Base-by-base conservation (phyloP, 2,797 vertebrate species). In the Hypotaenidia philippensis region DNA sequence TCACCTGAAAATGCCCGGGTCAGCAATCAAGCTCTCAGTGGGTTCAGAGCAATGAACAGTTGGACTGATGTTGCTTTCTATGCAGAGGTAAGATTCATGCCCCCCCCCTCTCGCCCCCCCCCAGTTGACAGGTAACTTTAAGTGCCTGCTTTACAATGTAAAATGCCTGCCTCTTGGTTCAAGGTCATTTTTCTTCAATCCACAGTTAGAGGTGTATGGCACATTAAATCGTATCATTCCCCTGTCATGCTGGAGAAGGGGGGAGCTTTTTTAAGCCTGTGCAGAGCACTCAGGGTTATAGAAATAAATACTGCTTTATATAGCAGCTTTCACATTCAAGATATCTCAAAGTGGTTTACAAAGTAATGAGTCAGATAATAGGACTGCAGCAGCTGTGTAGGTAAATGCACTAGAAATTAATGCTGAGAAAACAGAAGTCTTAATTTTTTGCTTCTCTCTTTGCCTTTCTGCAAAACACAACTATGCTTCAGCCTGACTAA, bases 131-230 rank as follows among this genome's bases (percentile, higher is more conserved):
- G 90, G 69, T 86, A 85, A 79, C 91, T 94, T 86, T 82, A 85
- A 86, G 57, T 25, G 77, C 53, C 82, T 93, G 65, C 66, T 90
- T 94, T 89, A 75, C 71, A 41, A 90, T 38, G 87, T 47, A 93
- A 83, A 89, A 84, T 40, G 34, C 44, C 75, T 75, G 52, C 60
- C 78, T 94, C 74, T 38, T 50, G 71, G 71, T 76, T 92, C 96
- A 96, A 96, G 96, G 94, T 96, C 94, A 78, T 89, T 94, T 83
- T 87, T 91, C 83, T 76, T 82, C 92, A 61, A 57, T 57, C 49
- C 70, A 61, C 69, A 71, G 72, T 79, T 31, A 80, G 77, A 94
- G 59, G 45, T 91, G 36, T n/a, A 75, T 38, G 66, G 87, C 83
- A 90, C 57, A 92, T 94, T 94, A 95, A 94, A 69, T 65, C 63